These are phyloP conservation scores for Silurus glanis DNA, from an alignment of 2,113 vertebrate genomes.

Conservation along the genomic window DNA sequence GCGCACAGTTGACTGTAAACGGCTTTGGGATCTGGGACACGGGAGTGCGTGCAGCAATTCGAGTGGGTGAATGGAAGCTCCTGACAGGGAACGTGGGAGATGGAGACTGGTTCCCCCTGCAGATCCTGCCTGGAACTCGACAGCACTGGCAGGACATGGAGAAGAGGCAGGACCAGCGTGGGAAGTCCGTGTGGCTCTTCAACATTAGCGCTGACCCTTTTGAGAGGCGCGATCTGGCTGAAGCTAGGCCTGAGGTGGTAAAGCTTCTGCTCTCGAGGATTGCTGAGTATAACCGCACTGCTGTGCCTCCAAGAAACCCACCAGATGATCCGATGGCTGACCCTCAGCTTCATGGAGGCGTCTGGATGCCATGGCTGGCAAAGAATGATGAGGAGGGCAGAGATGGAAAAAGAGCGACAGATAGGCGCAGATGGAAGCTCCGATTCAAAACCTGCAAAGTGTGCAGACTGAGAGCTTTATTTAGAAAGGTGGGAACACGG, in stretches of 20 bases:
- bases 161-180: conserved; percentile 71
- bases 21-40: conserved; percentile 96
- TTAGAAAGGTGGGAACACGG: conserved; percentile 66
- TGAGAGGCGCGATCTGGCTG: conserved; percentile 83
- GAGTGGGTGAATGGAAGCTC: conserved; percentile 88
- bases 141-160: conserved; percentile 82
- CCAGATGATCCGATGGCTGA: conserved; percentile 87
- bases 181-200: conserved; percentile 91
- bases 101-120: conserved; percentile 87
- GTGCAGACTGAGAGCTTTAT: conserved; percentile 70
- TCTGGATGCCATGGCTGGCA: conserved; percentile 89
- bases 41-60: conserved; percentile 83
- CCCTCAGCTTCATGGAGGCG: conserved; percentile 85
- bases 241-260: conserved; percentile 79
- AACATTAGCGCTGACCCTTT: conserved; percentile 87
- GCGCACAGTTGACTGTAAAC: conserved; percentile 74
- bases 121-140: conserved; percentile 73
- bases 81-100: conserved; percentile 88
- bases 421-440: conserved; percentile 57
- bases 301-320: conserved; percentile 82
- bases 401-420: conserved; percentile 54
- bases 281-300: conserved; percentile 85
- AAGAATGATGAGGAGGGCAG: conserved; percentile 57
- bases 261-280: conserved; percentile 80
- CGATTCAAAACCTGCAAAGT: conserved; percentile 64